These are phyloP conservation scores for Antigone vipio DNA, from an alignment of 2,113 vertebrate species.

Conservation along the genomic window DNA sequence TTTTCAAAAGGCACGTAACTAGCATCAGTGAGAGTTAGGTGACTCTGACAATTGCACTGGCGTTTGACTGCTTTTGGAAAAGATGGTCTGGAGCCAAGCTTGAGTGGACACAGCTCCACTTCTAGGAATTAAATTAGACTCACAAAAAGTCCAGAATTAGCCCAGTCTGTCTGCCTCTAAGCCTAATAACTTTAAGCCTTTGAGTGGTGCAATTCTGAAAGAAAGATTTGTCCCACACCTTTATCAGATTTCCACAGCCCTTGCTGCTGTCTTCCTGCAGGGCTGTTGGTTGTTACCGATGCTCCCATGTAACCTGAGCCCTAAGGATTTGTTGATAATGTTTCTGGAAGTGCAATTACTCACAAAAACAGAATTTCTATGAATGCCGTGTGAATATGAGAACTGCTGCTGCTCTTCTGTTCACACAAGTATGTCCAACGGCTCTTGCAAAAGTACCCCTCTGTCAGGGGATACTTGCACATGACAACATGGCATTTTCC, in stretches of 20 bases:
- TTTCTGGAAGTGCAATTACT: not conserved
- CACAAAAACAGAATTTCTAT: not conserved
- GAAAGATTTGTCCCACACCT: not conserved
- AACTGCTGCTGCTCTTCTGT: not conserved
- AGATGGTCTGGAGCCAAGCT: not conserved
- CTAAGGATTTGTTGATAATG: not conserved
- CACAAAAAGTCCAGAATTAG: not conserved
- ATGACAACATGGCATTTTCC: not conserved
- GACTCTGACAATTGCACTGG: slow-evolving; percentile 20
- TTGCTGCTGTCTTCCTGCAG: not conserved
- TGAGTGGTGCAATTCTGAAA: not conserved
- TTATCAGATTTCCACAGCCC: not conserved
- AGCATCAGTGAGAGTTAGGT: slow-evolving; percentile 19
- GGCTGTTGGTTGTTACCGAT: not conserved
- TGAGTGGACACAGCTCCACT: not conserved
- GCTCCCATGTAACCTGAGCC: not conserved
- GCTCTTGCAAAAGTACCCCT: not conserved
- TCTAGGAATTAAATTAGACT: slow-evolving; percentile 19
- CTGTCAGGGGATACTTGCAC: not conserved
- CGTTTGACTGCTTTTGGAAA: slow-evolving; percentile 34
- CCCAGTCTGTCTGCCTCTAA: not conserved
- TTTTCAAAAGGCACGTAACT: slow-evolving; percentile 18
- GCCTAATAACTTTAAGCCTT: not conserved
- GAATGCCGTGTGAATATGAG: not conserved
- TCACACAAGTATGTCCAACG: not conserved